These are phyloP conservation scores for Salvelinus alpinus DNA, from an alignment of 2,113 vertebrate genomes.

Conservation along the genomic window DNA sequence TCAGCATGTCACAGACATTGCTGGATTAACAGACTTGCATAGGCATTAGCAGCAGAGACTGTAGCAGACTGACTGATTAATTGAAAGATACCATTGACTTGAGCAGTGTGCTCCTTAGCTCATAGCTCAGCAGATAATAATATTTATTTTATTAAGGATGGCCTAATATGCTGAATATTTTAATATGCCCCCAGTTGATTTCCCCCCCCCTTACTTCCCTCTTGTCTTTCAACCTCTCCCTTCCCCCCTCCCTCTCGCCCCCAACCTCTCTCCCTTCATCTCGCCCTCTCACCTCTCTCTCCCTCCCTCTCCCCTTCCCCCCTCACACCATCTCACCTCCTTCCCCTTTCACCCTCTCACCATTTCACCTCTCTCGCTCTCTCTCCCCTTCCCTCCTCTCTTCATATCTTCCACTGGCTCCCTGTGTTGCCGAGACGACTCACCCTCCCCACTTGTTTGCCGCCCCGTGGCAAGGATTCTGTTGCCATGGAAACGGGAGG, in stretches of 20 bases:
- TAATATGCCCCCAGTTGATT: not conserved
- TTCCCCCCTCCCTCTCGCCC: not conserved
- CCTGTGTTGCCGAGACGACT: slow-evolving; percentile 18
- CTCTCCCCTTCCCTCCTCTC: slow-evolving; percentile 1
- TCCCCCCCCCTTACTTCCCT: not conserved
- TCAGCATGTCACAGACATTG: not conserved
- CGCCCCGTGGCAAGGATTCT: slow-evolving; percentile 47
- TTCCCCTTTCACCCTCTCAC: not conserved
- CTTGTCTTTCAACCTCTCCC: not conserved
- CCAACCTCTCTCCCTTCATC: not conserved
- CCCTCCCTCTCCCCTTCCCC: not conserved
- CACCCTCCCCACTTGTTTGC: slow-evolving; percentile 39
- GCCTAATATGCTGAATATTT: not conserved
- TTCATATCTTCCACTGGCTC: slow-evolving; percentile 5
- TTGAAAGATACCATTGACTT: slow-evolving; percentile 5
- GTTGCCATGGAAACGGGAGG: slow-evolving; percentile 72
- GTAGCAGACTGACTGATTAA: slow-evolving; percentile 25
- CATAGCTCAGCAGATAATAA: slow-evolving; percentile 19
- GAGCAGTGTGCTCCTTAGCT: slow-evolving; percentile 10
- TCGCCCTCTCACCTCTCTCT: not conserved
- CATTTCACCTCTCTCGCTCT: not conserved
- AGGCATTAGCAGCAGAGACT: not conserved
- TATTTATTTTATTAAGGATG: not conserved
- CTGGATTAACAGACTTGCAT: not conserved
- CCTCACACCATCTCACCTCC: not conserved